Conservation (phyloP, 2,797 vertebrate genomes). For the Acropternis orthonyx region DNA sequence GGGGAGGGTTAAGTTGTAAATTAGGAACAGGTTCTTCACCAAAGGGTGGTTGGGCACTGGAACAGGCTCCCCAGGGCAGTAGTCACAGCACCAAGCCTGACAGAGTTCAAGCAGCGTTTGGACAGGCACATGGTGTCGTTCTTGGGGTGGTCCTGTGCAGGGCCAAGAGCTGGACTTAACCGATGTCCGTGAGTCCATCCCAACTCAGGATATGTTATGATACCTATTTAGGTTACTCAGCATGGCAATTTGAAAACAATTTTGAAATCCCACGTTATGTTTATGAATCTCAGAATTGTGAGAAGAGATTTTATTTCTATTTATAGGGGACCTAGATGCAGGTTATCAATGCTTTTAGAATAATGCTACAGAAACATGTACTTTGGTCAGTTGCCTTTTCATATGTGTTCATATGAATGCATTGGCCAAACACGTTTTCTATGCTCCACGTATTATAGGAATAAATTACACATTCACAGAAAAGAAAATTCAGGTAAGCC, state of each 20-base stretch:
- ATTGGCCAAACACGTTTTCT: neutral
- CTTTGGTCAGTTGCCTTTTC: neutral
- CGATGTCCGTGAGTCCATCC: neutral
- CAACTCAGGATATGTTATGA: neutral
- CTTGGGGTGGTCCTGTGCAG: neutral
- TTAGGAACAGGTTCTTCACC: neutral
- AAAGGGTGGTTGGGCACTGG: neutral
- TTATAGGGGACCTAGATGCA: neutral
- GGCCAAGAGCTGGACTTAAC: neutral
- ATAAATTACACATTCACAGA: neutral
- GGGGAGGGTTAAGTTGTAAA: neutral
- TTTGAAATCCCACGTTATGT: neutral
- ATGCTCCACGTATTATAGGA: neutral
- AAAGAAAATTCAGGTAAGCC: neutral
- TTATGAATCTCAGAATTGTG: neutral
- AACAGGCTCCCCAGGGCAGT: neutral
- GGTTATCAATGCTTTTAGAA: neutral
- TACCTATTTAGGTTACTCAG: neutral
- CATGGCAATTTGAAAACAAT: neutral
- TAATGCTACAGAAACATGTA: neutral
- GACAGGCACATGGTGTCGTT: neutral
- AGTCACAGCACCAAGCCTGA: neutral
- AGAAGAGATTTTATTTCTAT: neutral
- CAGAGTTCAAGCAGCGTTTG: neutral
- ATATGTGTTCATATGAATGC: fast-evolving